Conservation (phyloP, 2,797 vertebrate genomes). For the Odontamblyopus lacepedii region DNA sequence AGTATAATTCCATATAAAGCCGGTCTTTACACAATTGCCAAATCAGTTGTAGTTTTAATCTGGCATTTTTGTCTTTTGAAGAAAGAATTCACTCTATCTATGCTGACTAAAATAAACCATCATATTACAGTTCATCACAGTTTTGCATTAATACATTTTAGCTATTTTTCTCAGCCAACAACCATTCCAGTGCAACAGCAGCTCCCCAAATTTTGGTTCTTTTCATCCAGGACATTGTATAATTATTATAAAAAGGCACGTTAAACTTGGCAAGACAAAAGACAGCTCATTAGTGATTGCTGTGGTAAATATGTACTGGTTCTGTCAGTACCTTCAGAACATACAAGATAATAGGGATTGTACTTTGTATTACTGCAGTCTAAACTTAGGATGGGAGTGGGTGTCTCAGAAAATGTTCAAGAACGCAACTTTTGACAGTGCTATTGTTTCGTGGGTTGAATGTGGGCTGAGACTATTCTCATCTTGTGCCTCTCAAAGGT, state of each 20-base stretch:
- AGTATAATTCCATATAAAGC: no score
- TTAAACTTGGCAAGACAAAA: background rate
- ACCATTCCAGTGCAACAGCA: background rate
- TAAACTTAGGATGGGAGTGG: conserved; percentile 30
- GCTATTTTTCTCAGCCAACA: background rate
- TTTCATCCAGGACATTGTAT: background rate
- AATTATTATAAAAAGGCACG: background rate
- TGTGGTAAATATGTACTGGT: conserved; percentile 5
- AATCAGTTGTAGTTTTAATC: no score
- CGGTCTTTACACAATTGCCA: no score
- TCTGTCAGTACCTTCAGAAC: conserved; percentile 23
- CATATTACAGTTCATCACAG: no score
- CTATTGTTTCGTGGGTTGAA: background rate
- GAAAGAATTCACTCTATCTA: no score
- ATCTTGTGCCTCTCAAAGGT: background rate
- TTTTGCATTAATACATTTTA: no score
- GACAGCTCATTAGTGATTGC: background rate
- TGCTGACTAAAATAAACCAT: no score
- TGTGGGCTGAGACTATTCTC: conserved; percentile 2
- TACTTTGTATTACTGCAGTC: conserved; percentile 42
- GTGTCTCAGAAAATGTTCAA: conserved; percentile 35
- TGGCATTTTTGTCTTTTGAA: no score
- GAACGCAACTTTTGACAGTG: conserved; percentile 11
- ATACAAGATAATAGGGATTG: conserved; percentile 15
- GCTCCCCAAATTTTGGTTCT: background rate